Evolutionary conservation across 2,888 invertebrate species (phyloP), one percentile per base, ranked within the genome.

Genomic region (Zeuzera pyrina): DNA sequence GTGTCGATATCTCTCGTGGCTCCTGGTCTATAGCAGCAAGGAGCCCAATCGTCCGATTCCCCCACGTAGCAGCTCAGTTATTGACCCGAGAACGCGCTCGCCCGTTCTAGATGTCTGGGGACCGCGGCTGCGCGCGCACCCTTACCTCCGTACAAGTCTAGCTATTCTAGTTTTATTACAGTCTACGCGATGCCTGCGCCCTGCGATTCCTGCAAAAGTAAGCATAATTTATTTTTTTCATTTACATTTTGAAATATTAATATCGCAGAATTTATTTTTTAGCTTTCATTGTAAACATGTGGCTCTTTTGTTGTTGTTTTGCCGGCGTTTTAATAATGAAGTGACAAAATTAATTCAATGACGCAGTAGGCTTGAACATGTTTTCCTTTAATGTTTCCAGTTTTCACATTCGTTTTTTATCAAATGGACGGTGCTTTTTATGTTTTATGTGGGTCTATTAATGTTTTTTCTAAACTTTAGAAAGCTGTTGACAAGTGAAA

Each of bases 201-300:
- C 38, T 81, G 81, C 39, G 79, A 79, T 36, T 65, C 74, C 37
- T 81, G 78, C 40, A 78, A 78, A 67, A 71, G 81, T 83, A 55
- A 66, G 58, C 41, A 30, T 29, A 12, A 19, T 24, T 34, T 38
- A 33, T 15, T 30, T 26, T 12, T 15, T 10, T 12, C 14, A 15
- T 15, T 22, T 15, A 10, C 28, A 33, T 8, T 31, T 25, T n/a
- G 8, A 26, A 26, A 12, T 26, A 26, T 15, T 14, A 14, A 15
- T 28, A 3, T n/a, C n/a, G n/a, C n/a, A n/a, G 3, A 10, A 28
- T 28, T n/a, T 28, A 8, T 15, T 15, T 3, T 15, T 28, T 14
- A 15, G 8, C 15, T 26, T 27, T 15, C 11, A n/a, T 28, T 28
- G n/a, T 10, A 19, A 14, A 28, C 28, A 15, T 12, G 28, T 28